Evolutionary conservation across 1,140 invertebrate genomes (phyloP), one percentile per base, ranked within the genome.

Genomic region (Apis florea): DNA sequence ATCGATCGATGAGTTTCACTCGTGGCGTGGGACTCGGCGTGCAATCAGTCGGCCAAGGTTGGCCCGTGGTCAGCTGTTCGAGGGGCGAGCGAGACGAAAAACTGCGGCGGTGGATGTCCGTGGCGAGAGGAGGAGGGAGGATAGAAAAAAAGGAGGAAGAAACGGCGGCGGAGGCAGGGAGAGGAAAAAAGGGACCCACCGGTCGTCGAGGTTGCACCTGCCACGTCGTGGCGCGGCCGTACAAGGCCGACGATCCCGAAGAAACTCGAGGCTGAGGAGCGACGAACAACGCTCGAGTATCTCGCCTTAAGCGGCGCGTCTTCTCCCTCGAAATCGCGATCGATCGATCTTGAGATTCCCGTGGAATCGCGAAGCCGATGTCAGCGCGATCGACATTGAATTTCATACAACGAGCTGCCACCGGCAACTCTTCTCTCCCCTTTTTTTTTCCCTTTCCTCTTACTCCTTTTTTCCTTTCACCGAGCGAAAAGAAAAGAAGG

Each of bases 181-280:
- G 84, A 89, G 84, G 77, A 87, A 85, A 86, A 88, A 81, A 54
- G 79, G 71, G 85, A 90, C 89, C 83, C 82, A 82, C 74, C 82
- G 89, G 88, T 89, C 84, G 86, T 87, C 82, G 87, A 90, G 89
- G 90, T 86, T 86, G 85, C 91, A 92, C 91, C 92, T 92, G 91
- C 90, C 90, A 71, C 83, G 82, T 85, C 85, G 81, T 83, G 87
- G 89, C 86, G 89, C 90, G 91, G 90, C 92, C 91, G 92, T 93
- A 92, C 92, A 93, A 92, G 91, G 92, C 87, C 90, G 91, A 90
- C 86, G 88, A 88, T 90, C 89, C 82, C 70, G 86, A 90, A 86
- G 83, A 90, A 86, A 84, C 80, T 85, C 78, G 77, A 85, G 80
- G 78, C 79, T n/a, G 66, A 87, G 83, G 71, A 82, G 85, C 84